These are phyloP conservation scores for Chloroclystis v-ata DNA, from an alignment of 2,888 invertebrate species.

Conservation along the genomic window DNA sequence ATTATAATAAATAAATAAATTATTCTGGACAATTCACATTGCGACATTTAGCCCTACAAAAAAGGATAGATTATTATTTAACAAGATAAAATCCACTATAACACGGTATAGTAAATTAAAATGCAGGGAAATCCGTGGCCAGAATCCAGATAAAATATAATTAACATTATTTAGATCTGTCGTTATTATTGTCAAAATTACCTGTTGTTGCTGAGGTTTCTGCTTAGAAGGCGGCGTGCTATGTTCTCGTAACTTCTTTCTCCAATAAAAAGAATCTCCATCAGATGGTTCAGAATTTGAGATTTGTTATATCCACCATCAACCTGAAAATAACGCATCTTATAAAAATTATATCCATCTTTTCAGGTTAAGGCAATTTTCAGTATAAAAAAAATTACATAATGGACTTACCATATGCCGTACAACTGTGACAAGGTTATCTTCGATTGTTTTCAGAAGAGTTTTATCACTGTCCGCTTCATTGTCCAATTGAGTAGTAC, in stretches of 20 bases:
- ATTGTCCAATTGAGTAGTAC: slow-evolving; percentile 62
- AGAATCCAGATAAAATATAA: no score
- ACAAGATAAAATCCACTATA: no score
- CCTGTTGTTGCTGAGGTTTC: slow-evolving; percentile 42
- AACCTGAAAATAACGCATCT: slow-evolving; percentile 48
- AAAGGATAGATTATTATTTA: no score
- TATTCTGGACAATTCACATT: no score
- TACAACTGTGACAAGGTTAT: slow-evolving; percentile 47
- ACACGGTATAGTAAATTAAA: no score
- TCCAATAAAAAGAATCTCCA: slow-evolving; percentile 58
- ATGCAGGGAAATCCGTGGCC: no score
- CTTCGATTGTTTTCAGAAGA: slow-evolving; percentile 56
- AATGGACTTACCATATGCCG: slow-evolving; percentile 52
- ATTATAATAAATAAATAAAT: no score
- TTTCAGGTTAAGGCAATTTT: background rate
- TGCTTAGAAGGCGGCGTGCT: slow-evolving; percentile 47
- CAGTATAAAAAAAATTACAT: background rate
- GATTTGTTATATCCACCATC: slow-evolving; percentile 57
- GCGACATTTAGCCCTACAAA: no score
- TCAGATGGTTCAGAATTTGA: slow-evolving; percentile 62
- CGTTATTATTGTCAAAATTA: no score
- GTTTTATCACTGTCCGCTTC: slow-evolving; percentile 48
- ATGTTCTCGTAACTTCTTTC: slow-evolving; percentile 58
- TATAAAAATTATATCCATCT: slow-evolving; percentile 5
- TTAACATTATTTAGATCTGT: background rate